Evolutionary conservation across 2,113 vertebrate genomes (phyloP).

Genomic region (Panthera uncia): DNA sequence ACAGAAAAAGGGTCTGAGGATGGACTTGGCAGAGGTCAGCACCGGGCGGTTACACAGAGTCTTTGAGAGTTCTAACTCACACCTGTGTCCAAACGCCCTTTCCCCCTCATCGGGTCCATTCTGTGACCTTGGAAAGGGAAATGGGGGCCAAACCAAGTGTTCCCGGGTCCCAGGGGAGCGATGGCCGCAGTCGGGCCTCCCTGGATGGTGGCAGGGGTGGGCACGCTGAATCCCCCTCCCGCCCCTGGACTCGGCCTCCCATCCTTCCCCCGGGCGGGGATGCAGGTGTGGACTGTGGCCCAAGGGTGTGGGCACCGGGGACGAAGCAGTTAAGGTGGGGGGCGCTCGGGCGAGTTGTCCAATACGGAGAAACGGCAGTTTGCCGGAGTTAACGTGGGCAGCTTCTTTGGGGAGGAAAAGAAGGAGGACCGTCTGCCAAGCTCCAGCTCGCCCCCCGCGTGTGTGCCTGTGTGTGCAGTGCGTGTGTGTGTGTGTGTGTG

Average conservation of each 20-base stretch:
- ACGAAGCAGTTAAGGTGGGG: constrained; percentile 57
- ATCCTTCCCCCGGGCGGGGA: neutral
- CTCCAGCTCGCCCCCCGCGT: constrained; percentile 65
- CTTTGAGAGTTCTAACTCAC: neutral
- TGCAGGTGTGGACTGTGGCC: constrained; percentile 41
- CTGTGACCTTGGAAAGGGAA: constrained; percentile 54
- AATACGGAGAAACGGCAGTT: constrained; percentile 54
- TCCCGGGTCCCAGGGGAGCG: neutral
- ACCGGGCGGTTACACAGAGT: neutral
- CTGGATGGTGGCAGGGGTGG: neutral
- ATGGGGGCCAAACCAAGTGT: neutral
- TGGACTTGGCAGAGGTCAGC: neutral
- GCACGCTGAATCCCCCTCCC: neutral
- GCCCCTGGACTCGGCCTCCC: neutral
- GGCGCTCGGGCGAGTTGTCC: constrained; percentile 39
- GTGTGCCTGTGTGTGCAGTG: constrained; percentile 61
- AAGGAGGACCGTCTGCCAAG: constrained; percentile 62
- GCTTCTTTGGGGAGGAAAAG: constrained; percentile 50
- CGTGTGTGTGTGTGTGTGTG: neutral
- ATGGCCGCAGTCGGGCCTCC: neutral
- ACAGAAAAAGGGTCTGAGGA: neutral
- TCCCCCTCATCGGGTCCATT: neutral
- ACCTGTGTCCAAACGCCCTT: neutral
- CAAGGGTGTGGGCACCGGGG: neutral
- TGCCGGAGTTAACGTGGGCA: constrained; percentile 74